A percentile compares a stretch with the other conserved stretches of the same genome.
phyloP scores from a whole-genome alignment of 2,797 vertebrate species.

The Pristis pectinata region DNA sequence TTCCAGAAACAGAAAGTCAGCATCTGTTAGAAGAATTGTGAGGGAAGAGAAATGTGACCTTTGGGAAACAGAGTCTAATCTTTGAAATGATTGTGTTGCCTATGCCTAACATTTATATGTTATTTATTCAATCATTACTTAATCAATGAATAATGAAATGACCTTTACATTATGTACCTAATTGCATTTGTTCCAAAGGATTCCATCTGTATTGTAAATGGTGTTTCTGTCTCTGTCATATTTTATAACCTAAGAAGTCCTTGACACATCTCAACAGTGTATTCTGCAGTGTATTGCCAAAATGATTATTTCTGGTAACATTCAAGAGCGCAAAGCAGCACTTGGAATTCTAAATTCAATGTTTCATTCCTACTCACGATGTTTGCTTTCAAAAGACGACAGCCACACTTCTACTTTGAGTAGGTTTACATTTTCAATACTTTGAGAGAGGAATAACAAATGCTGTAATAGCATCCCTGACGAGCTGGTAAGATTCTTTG shows the following conservation, averaged over 20 bases:
- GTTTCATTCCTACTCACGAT: background rate
- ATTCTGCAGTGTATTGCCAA: background rate
- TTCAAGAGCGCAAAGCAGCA: background rate
- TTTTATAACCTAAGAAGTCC: background rate
- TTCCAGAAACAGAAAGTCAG: background rate
- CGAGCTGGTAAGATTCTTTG: background rate
- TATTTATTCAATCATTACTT: background rate
- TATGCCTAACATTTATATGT: background rate
- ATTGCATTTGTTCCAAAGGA: background rate
- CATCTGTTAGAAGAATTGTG: background rate
- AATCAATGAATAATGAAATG: slow-evolving; percentile 6
- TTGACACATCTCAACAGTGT: background rate
- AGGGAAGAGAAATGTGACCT: background rate
- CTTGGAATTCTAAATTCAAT: background rate
- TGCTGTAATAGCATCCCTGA: background rate
- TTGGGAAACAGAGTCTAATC: background rate
- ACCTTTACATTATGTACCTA: background rate
- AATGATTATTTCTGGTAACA: background rate
- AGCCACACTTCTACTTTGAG: background rate
- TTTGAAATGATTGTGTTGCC: slow-evolving; percentile 8
- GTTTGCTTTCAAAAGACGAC: background rate
- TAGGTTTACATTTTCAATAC: background rate
- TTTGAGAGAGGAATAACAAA: background rate
- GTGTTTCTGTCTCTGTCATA: background rate
- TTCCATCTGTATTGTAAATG: background rate